These are phyloP conservation scores for Ephydatia muelleri DNA, from an alignment of 37 sponge, comb jelly and placozoan genomes.

Conservation along the genomic window DNA sequence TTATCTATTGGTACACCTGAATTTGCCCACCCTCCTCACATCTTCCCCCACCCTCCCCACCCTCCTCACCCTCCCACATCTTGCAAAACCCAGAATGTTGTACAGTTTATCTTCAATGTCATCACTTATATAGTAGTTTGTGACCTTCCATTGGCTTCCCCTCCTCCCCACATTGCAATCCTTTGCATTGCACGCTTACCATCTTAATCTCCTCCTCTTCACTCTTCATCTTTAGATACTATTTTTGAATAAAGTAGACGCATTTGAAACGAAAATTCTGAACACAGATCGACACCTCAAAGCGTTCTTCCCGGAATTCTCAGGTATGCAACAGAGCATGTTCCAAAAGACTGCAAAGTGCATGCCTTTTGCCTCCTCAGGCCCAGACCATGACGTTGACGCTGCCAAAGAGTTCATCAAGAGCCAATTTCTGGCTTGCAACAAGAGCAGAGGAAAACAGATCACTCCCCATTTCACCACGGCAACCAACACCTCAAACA, in stretches of 20 bases:
- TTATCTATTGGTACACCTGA: no score
- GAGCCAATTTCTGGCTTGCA: constrained; percentile 32
- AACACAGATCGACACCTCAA: constrained; percentile 65
- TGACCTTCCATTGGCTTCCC: no score
- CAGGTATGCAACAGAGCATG: constrained; percentile 25
- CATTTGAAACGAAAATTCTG: constrained; percentile 71
- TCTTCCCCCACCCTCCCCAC: no score
- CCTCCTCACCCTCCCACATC: no score
- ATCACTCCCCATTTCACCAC: background rate
- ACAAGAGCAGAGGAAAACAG: constrained; percentile 36
- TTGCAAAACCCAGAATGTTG: no score
- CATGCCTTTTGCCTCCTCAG: background rate
- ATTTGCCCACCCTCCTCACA: no score
- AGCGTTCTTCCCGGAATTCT: constrained; percentile 58
- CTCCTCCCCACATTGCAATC: background rate
- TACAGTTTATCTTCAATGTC: no score
- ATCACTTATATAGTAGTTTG: no score
- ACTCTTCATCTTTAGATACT: constrained; percentile 37
- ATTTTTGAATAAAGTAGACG: constrained; percentile 79
- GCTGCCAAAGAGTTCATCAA: constrained; percentile 53
- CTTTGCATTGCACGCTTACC: background rate
- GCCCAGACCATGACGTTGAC: constrained; percentile 61
- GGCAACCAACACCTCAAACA: no score
- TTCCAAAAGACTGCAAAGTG: background rate
- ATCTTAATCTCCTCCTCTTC: background rate